Evolutionary conservation across 1,140 invertebrate genomes (phyloP), one percentile per base, ranked within the genome.

Genomic region (Drosophila willistoni): DNA sequence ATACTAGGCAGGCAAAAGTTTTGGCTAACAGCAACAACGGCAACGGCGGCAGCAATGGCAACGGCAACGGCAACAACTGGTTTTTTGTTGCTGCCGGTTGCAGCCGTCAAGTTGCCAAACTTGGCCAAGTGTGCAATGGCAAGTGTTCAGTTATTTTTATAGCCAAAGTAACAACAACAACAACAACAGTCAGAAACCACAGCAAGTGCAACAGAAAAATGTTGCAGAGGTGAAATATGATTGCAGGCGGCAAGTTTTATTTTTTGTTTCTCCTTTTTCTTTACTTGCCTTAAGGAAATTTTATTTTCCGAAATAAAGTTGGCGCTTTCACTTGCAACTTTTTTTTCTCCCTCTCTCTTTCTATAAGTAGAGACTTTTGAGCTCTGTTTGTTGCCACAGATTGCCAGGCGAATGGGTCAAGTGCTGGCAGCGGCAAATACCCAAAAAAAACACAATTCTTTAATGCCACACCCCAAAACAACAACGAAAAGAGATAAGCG

Each of bases 81-180:
- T 85, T 86, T 81, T 60, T 51, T 9, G 47, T 51, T 10, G 63
- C 17, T 64, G 47, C 44, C 34, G 63, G 64, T 65, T 79, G 76
- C 67, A 79, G 78, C 69, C 82, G 79, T 83, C 84, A 83, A 86
- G 83, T 86, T 86, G 83, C 84, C 83, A 89, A 87, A 87, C 67
- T 89, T 86, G 83, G 83, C 83, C 83, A 86, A 86, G 83, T 83
- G 83, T 87, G 83, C 83, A 87, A 82, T 78, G 83, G 81, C 81
- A 84, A 84, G 81, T 84, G 81, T 85, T 84, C 68, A 80, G 81
- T 81, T 84, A 80, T 83, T 83, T 84, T 80, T 84, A 86, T 82
- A 84, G 77, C 64, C 70, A 71, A 68, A 68, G 69, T 64, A 73
- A 54, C 77, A 29, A 14, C 67, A 59, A 25, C 22, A 29, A 42